Conservation (phyloP, 1,140 invertebrate genomes). For the Drosophila auraria region DNA sequence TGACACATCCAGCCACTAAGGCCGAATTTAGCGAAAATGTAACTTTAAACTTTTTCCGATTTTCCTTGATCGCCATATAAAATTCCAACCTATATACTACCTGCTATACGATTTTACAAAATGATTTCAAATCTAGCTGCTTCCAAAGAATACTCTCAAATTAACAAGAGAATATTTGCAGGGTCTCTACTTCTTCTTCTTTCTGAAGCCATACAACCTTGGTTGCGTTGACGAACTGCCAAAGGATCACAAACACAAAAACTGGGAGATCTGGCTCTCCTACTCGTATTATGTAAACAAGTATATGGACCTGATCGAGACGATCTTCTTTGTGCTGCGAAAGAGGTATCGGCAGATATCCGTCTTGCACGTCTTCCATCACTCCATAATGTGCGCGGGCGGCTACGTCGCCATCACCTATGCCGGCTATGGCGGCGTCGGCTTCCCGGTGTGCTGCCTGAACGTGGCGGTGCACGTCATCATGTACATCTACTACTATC, state of each 20-base stretch:
- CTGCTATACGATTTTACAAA: no score
- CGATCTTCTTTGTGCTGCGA: conserved; percentile 61
- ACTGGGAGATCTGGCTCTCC: conserved; percentile 15
- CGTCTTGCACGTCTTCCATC: conserved; percentile 79
- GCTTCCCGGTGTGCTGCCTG: conserved; percentile 31
- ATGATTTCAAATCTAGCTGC: no score
- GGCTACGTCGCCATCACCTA: conserved; percentile 1
- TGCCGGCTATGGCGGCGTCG: conserved; percentile 87
- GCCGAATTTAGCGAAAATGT: not conserved
- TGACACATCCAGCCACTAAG: no score
- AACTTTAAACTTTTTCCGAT: no score
- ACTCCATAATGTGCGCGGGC: conserved; percentile 85
- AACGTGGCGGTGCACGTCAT: conserved; percentile 32
- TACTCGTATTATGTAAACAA: conserved; percentile 61
- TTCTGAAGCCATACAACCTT: conserved; percentile 30
- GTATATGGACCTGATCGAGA: conserved; percentile 51
- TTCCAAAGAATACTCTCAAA: no score
- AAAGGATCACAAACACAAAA: conserved; percentile 38
- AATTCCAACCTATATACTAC: no score
- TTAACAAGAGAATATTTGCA: not conserved
- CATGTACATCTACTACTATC: conserved; percentile 48
- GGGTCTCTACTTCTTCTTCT: conserved; percentile 23
- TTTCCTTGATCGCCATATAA: no score
- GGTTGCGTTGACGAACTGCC: conserved; percentile 36
- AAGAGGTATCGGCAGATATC: conserved; percentile 60